A percentile compares a stretch with the other conserved stretches of the same genome.
Evolutionary conservation across 2,888 invertebrate genomes (phyloP).

Genomic region (Coelopa pilipes): DNA sequence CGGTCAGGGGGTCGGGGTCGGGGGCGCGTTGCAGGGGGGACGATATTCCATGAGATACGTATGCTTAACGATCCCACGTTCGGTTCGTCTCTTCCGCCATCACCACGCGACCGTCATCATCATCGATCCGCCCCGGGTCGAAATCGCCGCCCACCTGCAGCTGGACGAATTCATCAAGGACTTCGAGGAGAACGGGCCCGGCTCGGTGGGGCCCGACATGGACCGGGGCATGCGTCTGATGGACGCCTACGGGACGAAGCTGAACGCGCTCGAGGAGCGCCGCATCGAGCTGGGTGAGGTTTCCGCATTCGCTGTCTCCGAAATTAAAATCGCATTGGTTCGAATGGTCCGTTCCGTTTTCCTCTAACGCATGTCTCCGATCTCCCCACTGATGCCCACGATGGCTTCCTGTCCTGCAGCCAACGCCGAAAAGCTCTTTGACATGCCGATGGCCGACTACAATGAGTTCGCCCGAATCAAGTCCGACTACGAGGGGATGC

Average conservation of each 20-base stretch:
- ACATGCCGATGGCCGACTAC: conserved; percentile 86
- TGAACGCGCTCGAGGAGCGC: conserved; percentile 75
- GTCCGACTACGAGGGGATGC: conserved; percentile 75
- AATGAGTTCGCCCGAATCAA: conserved; percentile 76
- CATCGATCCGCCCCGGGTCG: too few relatives aligned
- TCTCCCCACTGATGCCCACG: too few relatives aligned
- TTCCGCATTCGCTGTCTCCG: neutral
- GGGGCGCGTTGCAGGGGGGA: too few relatives aligned
- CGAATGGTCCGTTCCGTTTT: too few relatives aligned
- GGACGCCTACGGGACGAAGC: conserved; percentile 70
- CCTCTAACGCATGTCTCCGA: too few relatives aligned
- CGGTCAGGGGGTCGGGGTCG: too few relatives aligned
- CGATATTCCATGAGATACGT: too few relatives aligned
- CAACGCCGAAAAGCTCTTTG: conserved; percentile 87
- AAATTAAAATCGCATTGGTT: too few relatives aligned
- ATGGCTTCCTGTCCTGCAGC: conserved; percentile 64
- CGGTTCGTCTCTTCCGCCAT: neutral
- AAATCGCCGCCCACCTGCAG: conserved; percentile 45
- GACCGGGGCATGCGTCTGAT: conserved; percentile 78
- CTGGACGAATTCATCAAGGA: conserved; percentile 74
- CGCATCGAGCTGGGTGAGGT: conserved; percentile 68
- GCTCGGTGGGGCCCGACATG: conserved; percentile 80
- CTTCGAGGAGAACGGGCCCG: conserved; percentile 83
- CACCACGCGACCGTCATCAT: neutral
- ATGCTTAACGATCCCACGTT: neutral